Base-by-base conservation (phyloP, 2,113 vertebrate species). In the Lates calcarifer region DNA sequence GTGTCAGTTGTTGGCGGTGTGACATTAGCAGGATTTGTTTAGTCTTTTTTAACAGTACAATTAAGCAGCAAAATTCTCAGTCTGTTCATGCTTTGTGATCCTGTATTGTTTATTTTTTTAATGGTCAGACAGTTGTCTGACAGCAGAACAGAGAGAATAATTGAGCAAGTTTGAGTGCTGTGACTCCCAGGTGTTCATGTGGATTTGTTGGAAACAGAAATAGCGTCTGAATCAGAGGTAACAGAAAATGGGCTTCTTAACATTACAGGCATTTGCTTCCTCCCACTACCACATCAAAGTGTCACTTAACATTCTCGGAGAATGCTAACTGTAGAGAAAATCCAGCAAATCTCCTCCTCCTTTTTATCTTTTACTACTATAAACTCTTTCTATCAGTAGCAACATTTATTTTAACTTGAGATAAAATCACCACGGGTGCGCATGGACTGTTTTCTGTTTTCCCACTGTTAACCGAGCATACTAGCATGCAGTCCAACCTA, bases 101-200 rank as follows among this genome's bases (percentile, higher is more conserved):
- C 43, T 28, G 64, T 35, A 49, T 58, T 85, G 80, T 86, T 91
- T 83, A 83, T 77, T 87, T 82, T n/a, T 87, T 77, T 90, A 81
- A 87, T 83, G 80, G 78, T 84, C 84, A 80, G 76, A 85, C 28
- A 29, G 86, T 87, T 77, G 77, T 81, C 84, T 89, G 86, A 87
- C 86, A 79, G 75, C 60, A 45, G 84, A 89, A 87, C 86, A 90
- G 65, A 91, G 83, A 76, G 90, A 87, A 90, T 87, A 83, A 79
- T 75, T 72, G 79, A 91, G 60, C 60, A 65, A 64, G 83, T 82
- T 61, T 83, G 83, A 83, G 75, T 43, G 75, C 70, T 35, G 81
- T 57, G 78, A 73, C 80, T 89, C 77, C 77, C 74, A 11, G 63
- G 77, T 49, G 76, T 75, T 87, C 41, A 0, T 82, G 79, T 65